phyloP scores from a whole-genome alignment of 2,888 invertebrate genomes.

The Thyatira batis region DNA sequence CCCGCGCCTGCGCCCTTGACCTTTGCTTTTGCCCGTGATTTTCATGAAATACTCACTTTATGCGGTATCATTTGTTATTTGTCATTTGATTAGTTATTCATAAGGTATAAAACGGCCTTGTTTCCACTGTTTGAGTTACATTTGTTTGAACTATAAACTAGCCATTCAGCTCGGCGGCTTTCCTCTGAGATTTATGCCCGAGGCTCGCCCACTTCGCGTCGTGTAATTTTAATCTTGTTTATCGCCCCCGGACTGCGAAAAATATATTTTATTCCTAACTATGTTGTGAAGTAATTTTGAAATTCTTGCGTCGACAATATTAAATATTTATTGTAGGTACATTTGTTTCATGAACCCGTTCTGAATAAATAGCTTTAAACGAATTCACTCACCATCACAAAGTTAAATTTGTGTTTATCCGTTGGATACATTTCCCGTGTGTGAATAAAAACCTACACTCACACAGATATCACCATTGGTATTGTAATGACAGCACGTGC shows the following conservation, averaged over 20 bases:
- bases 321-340: slow-evolving; percentile 6
- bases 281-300: slow-evolving; percentile 27
- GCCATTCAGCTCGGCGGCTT: slow-evolving; percentile 36
- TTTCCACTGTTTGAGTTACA: slow-evolving; percentile 36
- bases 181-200: slow-evolving; percentile 47
- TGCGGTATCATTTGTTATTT: slow-evolving; percentile 15
- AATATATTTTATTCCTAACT: slow-evolving; percentile 29
- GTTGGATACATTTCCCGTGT: too few relatives aligned
- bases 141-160: slow-evolving; percentile 38
- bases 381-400: too few relatives aligned
- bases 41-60: not conserved
- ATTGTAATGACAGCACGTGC: too few relatives aligned
- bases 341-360: not conserved
- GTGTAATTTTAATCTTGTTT: slow-evolving; percentile 71
- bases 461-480: too few relatives aligned
- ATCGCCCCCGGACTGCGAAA: slow-evolving; percentile 40
- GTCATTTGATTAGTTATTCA: slow-evolving; percentile 35
- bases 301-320: slow-evolving; percentile 31
- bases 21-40: slow-evolving; percentile 6
- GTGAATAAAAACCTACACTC: too few relatives aligned
- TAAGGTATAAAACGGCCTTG: slow-evolving; percentile 21
- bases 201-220: slow-evolving; percentile 38
- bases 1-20: slow-evolving; percentile 23
- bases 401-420: too few relatives aligned
- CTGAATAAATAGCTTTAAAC: too few relatives aligned